phyloP scores from a whole-genome alignment of 1,140 invertebrate genomes.

The Pemphigus obesinymphae region DNA sequence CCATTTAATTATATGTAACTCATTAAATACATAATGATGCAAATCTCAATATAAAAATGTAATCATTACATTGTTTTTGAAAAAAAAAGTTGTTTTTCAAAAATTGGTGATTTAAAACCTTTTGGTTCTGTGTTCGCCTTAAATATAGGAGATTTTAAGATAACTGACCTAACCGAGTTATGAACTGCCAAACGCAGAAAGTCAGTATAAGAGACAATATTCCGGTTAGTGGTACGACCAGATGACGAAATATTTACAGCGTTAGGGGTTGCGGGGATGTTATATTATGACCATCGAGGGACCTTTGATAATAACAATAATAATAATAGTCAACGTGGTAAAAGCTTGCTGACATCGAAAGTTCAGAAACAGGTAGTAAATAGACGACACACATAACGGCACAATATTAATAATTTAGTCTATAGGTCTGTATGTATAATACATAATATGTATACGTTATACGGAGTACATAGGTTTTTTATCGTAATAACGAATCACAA shows the following conservation, averaged over 20 bases:
- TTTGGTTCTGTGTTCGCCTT: no score
- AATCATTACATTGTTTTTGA: no score
- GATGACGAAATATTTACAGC: not conserved
- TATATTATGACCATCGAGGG: not conserved
- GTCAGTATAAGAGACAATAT: not conserved
- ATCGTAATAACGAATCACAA: not conserved
- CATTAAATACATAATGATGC: no score
- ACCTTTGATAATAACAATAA: not conserved
- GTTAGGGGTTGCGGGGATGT: not conserved
- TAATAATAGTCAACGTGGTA: not conserved
- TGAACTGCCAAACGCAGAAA: no score
- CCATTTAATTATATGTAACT: no score
- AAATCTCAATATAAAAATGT: no score
- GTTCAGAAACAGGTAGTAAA: not conserved
- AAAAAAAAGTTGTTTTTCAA: no score
- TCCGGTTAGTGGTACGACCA: not conserved
- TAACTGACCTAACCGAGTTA: no score
- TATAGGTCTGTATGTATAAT: not conserved
- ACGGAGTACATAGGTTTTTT: not conserved
- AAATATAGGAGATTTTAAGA: no score
- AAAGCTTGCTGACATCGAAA: not conserved
- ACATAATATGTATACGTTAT: not conserved
- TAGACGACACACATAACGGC: not conserved
- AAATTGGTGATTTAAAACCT: no score
- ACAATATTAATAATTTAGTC: not conserved